A percentile compares a stretch with the other conserved stretches of the same genome.
Conservation (phyloP, 2,797 vertebrate species). For the Pelobates cultripes region DNA sequence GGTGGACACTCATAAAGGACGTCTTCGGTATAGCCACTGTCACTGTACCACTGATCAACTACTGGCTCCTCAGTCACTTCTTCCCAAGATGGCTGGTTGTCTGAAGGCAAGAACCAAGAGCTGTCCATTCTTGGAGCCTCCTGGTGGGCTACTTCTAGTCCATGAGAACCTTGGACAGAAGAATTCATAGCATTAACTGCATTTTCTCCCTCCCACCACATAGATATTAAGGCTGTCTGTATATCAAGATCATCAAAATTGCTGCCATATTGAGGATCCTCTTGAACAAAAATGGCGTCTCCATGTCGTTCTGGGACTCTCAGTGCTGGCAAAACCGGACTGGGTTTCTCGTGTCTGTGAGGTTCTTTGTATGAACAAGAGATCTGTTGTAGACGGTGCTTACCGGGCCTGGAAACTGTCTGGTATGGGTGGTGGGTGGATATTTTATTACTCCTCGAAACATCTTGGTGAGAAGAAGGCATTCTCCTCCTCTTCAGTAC, state of each 20-base stretch:
- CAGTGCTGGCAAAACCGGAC: conserved; percentile 45
- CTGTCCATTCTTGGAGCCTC: conserved; percentile 65
- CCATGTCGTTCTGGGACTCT: conserved; percentile 35
- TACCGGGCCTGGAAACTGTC: not conserved
- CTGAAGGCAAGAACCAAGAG: conserved; percentile 71
- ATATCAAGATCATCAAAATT: conserved; percentile 86
- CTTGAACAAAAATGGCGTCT: conserved; percentile 33
- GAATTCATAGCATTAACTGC: conserved; percentile 24
- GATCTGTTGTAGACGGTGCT: conserved; percentile 21
- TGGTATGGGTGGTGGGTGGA: conserved; percentile 58
- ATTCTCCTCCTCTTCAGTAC: conserved; percentile 83
- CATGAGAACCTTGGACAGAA: conserved; percentile 38
- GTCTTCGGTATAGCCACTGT: conserved; percentile 70
- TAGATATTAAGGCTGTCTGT: conserved; percentile 80
- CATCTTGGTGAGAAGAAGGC: conserved; percentile 75
- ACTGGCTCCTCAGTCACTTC: conserved; percentile 80
- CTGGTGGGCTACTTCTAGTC: conserved; percentile 52
- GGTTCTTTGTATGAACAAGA: conserved; percentile 35
- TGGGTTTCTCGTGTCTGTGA: conserved; percentile 40
- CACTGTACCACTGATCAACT: conserved; percentile 57
- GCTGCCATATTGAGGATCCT: conserved; percentile 65
- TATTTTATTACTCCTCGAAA: conserved; percentile 71
- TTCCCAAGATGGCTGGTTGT: conserved; percentile 75
- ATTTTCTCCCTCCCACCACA: conserved; percentile 77
- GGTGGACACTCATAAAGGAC: conserved; percentile 81